These are phyloP conservation scores for Chelonoidis abingdonii DNA, from an alignment of 2,113 vertebrate species.

Conservation along the genomic window DNA sequence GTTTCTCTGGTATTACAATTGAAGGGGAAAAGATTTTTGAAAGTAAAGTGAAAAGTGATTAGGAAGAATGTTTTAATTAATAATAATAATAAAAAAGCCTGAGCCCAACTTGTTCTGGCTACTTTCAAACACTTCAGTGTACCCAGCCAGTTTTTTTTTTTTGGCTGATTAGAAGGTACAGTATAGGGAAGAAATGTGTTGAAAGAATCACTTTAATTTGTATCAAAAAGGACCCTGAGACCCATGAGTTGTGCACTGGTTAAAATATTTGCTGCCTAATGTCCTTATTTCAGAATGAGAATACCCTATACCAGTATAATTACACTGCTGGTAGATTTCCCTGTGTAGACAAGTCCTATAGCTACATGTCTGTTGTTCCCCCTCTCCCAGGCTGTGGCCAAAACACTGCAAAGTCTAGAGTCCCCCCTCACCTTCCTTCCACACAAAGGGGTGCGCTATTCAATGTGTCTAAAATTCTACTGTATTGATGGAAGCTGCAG, in stretches of 20 bases:
- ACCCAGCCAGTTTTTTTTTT: neutral
- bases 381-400: accelerated
- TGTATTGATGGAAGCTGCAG: neutral
- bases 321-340: neutral
- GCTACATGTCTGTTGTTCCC: neutral
- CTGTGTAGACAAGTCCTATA: neutral
- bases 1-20: neutral
- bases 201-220: neutral
- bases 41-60: neutral
- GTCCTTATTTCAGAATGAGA: neutral
- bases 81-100: neutral
- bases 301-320: neutral
- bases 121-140: neutral
- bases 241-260: neutral
- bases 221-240: neutral
- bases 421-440: neutral
- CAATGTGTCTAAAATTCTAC: neutral
- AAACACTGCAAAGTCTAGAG: neutral
- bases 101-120: neutral
- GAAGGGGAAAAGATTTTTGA: neutral
- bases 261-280: neutral
- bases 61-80: neutral
- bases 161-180: neutral
- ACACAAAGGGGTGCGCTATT: neutral
- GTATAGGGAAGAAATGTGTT: neutral